phyloP scores from a whole-genome alignment of 2,113 vertebrate species.

The Entosphenus tridentatus region DNA sequence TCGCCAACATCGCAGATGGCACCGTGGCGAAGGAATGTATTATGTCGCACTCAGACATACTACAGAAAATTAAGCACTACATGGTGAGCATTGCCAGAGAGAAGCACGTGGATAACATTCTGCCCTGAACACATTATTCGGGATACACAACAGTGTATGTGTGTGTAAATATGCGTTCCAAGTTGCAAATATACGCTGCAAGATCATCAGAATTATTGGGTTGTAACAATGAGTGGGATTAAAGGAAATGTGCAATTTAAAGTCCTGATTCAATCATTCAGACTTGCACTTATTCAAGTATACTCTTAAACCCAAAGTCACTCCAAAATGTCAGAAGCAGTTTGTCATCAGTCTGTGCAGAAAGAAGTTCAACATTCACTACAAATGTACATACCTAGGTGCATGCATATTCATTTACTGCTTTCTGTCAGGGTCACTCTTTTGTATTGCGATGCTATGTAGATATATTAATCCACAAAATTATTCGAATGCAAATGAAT shows the following conservation, averaged over 20 bases:
- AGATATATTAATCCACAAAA: too few species aligned
- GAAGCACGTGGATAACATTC: constrained; percentile 6
- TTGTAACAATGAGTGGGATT: background rate
- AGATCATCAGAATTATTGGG: background rate
- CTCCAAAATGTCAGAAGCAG: too few species aligned
- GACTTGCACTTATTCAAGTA: too few species aligned
- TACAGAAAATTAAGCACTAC: constrained; percentile 96
- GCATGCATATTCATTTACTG: too few species aligned
- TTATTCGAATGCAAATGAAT: too few species aligned
- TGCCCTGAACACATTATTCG: constrained; percentile 6
- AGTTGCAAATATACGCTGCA: background rate
- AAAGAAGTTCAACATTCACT: too few species aligned
- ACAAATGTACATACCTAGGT: too few species aligned
- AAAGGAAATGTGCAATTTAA: constrained; percentile 4
- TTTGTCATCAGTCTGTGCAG: too few species aligned
- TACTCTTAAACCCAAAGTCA: too few species aligned
- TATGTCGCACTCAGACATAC: constrained; percentile 92
- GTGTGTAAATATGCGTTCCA: background rate
- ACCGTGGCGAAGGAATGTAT: constrained; percentile 85
- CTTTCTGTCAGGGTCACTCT: too few species aligned
- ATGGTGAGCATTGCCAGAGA: constrained; percentile 34
- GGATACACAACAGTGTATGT: too few species aligned
- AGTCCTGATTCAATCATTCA: background rate
- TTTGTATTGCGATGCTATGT: too few species aligned
- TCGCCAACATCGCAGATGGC: constrained; percentile 86